Evolutionary conservation across 2,888 invertebrate genomes (phyloP), one percentile per base, ranked within the genome.

Genomic region (Nemoura dubitans): DNA sequence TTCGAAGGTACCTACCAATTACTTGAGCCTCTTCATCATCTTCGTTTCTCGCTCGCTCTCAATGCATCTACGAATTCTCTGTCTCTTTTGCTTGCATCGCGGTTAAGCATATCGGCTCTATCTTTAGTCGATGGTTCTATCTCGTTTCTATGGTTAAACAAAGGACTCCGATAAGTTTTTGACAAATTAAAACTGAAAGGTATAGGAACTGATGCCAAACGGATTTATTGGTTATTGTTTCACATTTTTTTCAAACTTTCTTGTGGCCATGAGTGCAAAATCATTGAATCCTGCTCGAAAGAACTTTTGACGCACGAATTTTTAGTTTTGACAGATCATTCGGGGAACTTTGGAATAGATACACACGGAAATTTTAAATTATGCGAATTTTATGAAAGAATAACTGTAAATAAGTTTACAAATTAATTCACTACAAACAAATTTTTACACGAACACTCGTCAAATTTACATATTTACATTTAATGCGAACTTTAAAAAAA

Each of bases 161-260:
- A 59, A 59, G 59, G 59, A 21, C 59, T 59, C 59, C 59, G 59
- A 59, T 59, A 59, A 21, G 59, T 59, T 59, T 59, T 59, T 59
- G 59, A 59, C 59, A 59, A 59, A 59, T 59, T 59, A 59, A 59
- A 59, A 59, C 59, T 1, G 59, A 59, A 59, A 59, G 59, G 59
- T 59, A 21, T 59, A 59, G n/a, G n/a, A 10, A 10, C 16, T 14
- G 59, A 59, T 59, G 21, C 6, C 16, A n/a, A 21, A 21, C 14
- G 2, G 59, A 59, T 59, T 59, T 59, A 59, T 59, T 21, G 59
- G 59, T 59, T 59, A 59, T 59, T 59, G 59, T 59, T 21, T 59
- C 16, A 36, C 6, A 59, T 7, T 7, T 21, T 1, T 59, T 7
- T 21, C 16, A 1, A 59, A 14, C 59, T 59, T 21, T 36, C 36